A percentile compares a stretch with the other conserved stretches of the same genome.
Evolutionary conservation across 2,113 vertebrate genomes (phyloP).

Genomic region (Colius striatus): DNA sequence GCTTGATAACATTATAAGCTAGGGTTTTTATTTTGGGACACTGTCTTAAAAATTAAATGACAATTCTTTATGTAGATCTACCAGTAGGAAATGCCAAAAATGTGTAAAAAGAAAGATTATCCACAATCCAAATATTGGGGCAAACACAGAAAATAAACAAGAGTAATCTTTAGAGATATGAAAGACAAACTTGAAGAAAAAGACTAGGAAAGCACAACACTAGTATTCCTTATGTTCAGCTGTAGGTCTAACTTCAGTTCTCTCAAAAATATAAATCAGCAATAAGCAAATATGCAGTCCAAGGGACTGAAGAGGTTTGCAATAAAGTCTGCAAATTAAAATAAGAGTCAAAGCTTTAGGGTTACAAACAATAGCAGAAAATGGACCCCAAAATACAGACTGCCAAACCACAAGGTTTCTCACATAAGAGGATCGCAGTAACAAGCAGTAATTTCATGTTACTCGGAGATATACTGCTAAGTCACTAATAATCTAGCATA

Average conservation of each 20-base stretch:
- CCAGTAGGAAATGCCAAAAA: background rate
- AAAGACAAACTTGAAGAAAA: background rate
- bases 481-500: background rate
- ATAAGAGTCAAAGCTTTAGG: background rate
- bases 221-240: background rate
- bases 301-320: background rate
- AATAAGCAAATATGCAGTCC: background rate
- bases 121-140: background rate
- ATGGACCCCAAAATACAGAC: background rate
- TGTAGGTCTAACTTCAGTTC: background rate
- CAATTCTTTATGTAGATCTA: background rate
- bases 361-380: background rate
- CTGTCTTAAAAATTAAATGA: background rate
- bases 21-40: background rate
- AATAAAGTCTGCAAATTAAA: background rate
- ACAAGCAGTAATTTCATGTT: background rate
- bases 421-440: background rate
- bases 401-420: background rate
- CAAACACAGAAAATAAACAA: background rate
- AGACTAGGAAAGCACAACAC: background rate
- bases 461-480: background rate
- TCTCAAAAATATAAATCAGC: background rate
- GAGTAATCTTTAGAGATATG: background rate
- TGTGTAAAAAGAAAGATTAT: background rate
- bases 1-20: background rate